phyloP scores from a whole-genome alignment of 2,888 invertebrate genomes.

The Andrena haemorrhoa region DNA sequence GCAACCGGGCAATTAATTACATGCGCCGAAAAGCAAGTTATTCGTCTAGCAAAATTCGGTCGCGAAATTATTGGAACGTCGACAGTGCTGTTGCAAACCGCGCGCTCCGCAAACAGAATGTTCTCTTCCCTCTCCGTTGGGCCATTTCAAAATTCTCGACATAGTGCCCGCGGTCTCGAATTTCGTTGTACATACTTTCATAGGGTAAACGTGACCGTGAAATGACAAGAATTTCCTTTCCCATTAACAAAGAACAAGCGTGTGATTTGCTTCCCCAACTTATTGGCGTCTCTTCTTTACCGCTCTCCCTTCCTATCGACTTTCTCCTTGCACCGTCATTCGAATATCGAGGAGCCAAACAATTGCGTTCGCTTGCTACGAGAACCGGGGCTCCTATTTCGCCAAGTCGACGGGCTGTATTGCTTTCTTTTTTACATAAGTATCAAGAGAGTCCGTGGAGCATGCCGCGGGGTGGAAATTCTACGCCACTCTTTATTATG shows the following conservation, averaged over 20 bases:
- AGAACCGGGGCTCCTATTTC: not conserved
- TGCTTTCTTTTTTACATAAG: slow-evolving; percentile 20
- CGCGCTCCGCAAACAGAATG: too few relatives aligned
- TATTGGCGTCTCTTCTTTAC: not conserved
- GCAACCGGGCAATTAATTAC: slow-evolving; percentile 30
- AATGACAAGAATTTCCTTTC: too few relatives aligned
- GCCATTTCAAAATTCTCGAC: too few relatives aligned
- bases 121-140: too few relatives aligned
- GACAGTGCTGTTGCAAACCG: not conserved
- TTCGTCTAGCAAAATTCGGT: slow-evolving; percentile 1
- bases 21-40: slow-evolving; percentile 10
- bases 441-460: not conserved
- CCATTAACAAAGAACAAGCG: not conserved
- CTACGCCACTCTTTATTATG: not conserved
- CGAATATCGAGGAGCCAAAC: slow-evolving; percentile 37
- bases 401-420: not conserved
- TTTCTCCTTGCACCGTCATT: slow-evolving; percentile 21
- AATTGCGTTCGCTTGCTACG: slow-evolving; percentile 14
- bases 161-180: too few relatives aligned
- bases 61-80: slow-evolving; percentile 3
- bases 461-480: not conserved
- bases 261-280: not conserved
- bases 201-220: too few relatives aligned
- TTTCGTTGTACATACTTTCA: too few relatives aligned
- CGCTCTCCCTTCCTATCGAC: not conserved